These are phyloP conservation scores for Catocala nupta DNA, from an alignment of 2,888 invertebrate species.

Conservation along the genomic window DNA sequence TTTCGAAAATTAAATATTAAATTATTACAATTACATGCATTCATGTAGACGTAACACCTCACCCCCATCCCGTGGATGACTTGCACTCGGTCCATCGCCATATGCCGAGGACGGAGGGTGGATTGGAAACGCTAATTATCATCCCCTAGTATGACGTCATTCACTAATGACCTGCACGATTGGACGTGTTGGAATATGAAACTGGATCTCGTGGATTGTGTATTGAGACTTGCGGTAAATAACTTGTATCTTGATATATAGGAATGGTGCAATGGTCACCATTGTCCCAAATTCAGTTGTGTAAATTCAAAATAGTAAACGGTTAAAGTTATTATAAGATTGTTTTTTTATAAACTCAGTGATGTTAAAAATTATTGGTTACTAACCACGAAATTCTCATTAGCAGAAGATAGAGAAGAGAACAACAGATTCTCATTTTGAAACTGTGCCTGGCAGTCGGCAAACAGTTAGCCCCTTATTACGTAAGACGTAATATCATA, in stretches of 20 bases:
- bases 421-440: too few species aligned
- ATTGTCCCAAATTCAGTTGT: too few species aligned
- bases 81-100: conserved; percentile 65
- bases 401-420: too few species aligned
- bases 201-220: conserved; percentile 35
- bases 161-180: conserved; percentile 67
- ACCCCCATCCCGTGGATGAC: conserved; percentile 69
- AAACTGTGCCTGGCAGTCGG: too few species aligned
- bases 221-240: conserved; percentile 10
- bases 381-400: too few species aligned
- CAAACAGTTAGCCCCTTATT: too few species aligned
- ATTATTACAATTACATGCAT: conserved; percentile 3
- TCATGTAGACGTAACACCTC: conserved; percentile 12
- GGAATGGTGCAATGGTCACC: neutral
- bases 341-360: too few species aligned
- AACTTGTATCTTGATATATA: conserved; percentile 2
- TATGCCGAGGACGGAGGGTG: conserved; percentile 72
- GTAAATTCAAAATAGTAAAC: too few species aligned
- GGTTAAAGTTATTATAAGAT: too few species aligned
- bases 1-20: too few species aligned
- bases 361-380: too few species aligned
- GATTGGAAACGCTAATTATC: conserved; percentile 80
- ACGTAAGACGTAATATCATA: too few species aligned
- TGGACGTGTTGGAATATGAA: conserved; percentile 59
- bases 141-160: conserved; percentile 59